These are phyloP conservation scores for Gallinago media DNA, from an alignment of 2,113 vertebrate species.

Conservation along the genomic window DNA sequence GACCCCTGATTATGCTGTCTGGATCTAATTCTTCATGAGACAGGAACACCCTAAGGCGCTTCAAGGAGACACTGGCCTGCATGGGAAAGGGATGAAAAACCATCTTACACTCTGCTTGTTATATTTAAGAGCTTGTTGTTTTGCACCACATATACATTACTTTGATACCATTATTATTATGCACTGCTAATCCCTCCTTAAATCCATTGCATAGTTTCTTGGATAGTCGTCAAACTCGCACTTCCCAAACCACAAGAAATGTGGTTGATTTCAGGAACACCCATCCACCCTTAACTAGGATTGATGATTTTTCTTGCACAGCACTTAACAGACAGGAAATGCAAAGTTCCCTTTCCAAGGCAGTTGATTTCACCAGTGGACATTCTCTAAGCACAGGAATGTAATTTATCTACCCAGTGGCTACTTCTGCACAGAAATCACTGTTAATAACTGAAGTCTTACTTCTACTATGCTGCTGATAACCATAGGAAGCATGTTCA, in stretches of 20 bases:
- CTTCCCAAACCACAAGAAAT: not conserved
- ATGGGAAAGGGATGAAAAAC: not conserved
- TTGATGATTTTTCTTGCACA: not conserved
- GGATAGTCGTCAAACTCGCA: fast-evolving
- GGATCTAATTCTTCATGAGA: constrained; percentile 94
- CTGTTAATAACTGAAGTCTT: not conserved
- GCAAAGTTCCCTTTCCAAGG: not conserved
- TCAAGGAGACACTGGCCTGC: constrained; percentile 94
- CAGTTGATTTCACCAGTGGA: not conserved
- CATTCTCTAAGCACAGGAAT: not conserved
- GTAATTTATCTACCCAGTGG: not conserved
- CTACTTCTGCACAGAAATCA: not conserved
- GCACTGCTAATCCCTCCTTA: not conserved
- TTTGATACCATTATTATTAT: not conserved
- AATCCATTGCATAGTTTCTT: not conserved
- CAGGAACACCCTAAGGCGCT: constrained; percentile 90
- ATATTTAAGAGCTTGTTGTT: not conserved
- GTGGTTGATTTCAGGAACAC: not conserved
- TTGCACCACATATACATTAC: not conserved
- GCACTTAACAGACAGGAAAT: not conserved
- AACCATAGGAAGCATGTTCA: constrained; percentile 96
- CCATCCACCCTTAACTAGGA: fast-evolving
- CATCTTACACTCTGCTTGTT: not conserved
- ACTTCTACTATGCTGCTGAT: constrained; percentile 96
- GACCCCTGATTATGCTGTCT: constrained; percentile 81